Evolutionary conservation across 1,140 invertebrate species (phyloP), one percentile per base, ranked within the genome.

Genomic region (Cataglyphis hispanica): DNA sequence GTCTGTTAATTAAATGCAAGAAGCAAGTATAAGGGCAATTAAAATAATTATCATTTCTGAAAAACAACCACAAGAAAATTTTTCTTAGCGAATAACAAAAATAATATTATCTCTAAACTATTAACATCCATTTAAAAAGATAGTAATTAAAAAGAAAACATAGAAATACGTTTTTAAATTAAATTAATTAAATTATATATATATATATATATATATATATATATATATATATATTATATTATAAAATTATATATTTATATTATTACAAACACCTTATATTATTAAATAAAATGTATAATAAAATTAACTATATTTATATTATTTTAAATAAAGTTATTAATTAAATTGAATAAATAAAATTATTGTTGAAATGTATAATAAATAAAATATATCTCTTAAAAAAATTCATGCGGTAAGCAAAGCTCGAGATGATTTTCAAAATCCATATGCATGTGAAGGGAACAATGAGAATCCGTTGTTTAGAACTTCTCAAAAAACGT

Each of bases 1-100:
- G 19, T 0, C n/a, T 72, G 72, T 83, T 83, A 83, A 83, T 61
- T 83, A 83, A 31, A 31, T 31, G 27, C 27, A 31, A 81, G 60
- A 13, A 27, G 43, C 43, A 27, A 46, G 46, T 37, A 46, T 22
- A 37, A 81, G 66, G 25, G 31, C 50, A 37, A 81, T 72, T n/a
- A 22, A 83, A 83, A 72, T 34, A 34, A 83, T 83, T 60, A 83
- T 83, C 78, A 60, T 13, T 40, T 11, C 6, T 46, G 40, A 70
- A 66, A 50, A 66, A 46, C 16, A 46, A 19, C n/a, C 40, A 22
- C 64, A 43, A 66, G 34, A 58, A 66, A 43, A 16, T 46, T 13
- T 7, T 7, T 13, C 22, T 40, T 70, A 22, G 16, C 2, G 34
- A 31, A 31, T 22, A 34, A 69, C 27, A 56, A 37, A 80, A 40